Evolutionary conservation across 1,140 invertebrate genomes (phyloP).

Genomic region (Anoplolepis gracilipes): DNA sequence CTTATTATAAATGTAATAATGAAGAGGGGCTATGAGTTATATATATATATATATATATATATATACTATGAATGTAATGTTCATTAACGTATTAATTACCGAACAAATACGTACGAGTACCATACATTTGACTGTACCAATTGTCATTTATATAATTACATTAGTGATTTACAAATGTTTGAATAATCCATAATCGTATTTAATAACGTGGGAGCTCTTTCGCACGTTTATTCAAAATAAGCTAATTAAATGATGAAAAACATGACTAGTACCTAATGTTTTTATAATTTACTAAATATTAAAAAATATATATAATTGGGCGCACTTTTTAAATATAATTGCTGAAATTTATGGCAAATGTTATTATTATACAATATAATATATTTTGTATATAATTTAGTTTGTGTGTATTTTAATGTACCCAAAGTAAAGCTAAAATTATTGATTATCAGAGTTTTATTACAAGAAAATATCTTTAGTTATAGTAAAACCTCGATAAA

Average conservation of each 20-base stretch:
- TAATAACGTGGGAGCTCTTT: constrained; percentile 4
- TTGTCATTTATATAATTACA: constrained; percentile 36
- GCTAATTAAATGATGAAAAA: not conserved
- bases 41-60: too few species aligned
- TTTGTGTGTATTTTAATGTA: not conserved
- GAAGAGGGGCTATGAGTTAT: not conserved
- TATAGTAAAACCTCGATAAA: not conserved
- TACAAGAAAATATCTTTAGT: not conserved
- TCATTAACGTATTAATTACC: constrained; percentile 24
- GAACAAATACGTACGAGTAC: not conserved
- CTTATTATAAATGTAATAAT: constrained; percentile 19
- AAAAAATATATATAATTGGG: not conserved
- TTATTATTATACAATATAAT: not conserved
- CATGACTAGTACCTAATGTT: not conserved
- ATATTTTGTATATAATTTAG: not conserved
- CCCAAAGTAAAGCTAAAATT: not conserved
- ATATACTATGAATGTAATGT: not conserved
- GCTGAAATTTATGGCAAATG: not conserved
- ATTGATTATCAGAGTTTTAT: constrained; percentile 13
- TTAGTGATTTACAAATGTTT: constrained; percentile 34
- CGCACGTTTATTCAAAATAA: constrained; percentile 12
- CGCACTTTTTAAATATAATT: constrained; percentile 3
- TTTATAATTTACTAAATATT: not conserved
- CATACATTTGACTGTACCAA: not conserved
- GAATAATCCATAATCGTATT: constrained; percentile 47